Percentiles rank a stretch among this genome's conserved stretches.
Evolutionary conservation across 2,113 vertebrate species (phyloP).

Genomic region (Willisornis vidua): DNA sequence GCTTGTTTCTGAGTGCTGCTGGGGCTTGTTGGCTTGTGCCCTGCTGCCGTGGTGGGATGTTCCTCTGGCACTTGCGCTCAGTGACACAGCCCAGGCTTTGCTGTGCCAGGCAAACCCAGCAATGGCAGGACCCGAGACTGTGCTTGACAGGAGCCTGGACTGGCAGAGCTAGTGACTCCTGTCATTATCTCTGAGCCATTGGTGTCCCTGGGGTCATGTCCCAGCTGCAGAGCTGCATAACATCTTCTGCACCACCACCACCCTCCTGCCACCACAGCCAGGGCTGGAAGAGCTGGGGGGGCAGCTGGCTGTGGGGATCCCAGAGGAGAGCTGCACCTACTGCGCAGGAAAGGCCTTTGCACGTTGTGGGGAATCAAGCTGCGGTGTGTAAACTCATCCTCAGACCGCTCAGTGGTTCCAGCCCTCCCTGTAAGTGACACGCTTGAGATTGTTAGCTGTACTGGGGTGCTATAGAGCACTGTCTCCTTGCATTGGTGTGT

Average conservation of each 20-base stretch:
- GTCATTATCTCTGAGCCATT: background rate
- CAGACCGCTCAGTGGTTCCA: background rate
- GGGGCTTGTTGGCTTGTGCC: background rate
- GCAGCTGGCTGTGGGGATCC: background rate
- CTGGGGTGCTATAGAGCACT: background rate
- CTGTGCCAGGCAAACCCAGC: background rate
- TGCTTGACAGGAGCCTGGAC: background rate
- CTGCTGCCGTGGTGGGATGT: background rate
- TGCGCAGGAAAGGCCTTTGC: background rate
- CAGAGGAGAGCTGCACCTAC: background rate
- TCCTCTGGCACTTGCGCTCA: background rate
- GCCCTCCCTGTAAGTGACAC: background rate
- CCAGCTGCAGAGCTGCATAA: background rate
- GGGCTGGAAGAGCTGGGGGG: background rate
- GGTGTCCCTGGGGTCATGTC: background rate
- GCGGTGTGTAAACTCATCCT: background rate
- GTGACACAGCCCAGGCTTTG: background rate
- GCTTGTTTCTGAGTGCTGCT: background rate
- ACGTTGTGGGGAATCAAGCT: background rate
- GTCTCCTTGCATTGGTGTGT: background rate
- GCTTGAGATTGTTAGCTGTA: background rate
- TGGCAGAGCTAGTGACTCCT: background rate
- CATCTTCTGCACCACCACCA: background rate
- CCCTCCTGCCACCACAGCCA: accelerated
- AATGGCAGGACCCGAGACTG: background rate